These are phyloP conservation scores for Brassicogethes aeneus DNA, from an alignment of 2,888 invertebrate genomes.

Conservation along the genomic window DNA sequence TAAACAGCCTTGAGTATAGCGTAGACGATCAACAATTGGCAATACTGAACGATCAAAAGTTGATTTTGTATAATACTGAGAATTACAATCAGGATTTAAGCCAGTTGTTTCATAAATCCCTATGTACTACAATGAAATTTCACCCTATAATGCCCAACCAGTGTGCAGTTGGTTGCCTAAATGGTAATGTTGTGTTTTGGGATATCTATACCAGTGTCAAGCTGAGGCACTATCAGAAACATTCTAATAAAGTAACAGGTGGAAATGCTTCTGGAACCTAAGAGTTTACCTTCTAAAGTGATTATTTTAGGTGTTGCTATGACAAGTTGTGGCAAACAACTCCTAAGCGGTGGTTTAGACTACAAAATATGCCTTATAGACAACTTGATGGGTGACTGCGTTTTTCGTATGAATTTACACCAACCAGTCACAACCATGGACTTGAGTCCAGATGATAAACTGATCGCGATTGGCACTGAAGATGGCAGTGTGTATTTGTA, in stretches of 20 bases:
- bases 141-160: constrained; percentile 23
- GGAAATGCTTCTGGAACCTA: constrained; percentile 22
- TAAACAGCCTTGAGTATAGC: constrained; percentile 27
- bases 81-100: constrained; percentile 12
- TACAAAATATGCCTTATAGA: constrained; percentile 30
- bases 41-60: constrained; percentile 15
- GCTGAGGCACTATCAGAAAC: constrained; percentile 19
- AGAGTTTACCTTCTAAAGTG: too few species aligned
- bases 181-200: constrained; percentile 26
- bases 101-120: constrained; percentile 12
- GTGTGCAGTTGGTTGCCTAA: constrained; percentile 24
- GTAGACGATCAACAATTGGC: constrained; percentile 25
- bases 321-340: constrained; percentile 22
- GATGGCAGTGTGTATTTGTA: constrained; percentile 31
- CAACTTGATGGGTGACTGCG: constrained; percentile 17
- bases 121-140: constrained; percentile 19
- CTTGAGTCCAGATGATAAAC: constrained; percentile 25
- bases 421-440: constrained; percentile 28
- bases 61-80: constrained; percentile 15
- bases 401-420: constrained; percentile 28
- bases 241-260: constrained; percentile 23
- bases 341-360: constrained; percentile 30
- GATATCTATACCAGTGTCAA: constrained; percentile 20
- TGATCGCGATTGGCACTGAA: constrained; percentile 27
- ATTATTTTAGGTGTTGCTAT: too few species aligned